Conservation (phyloP, 23 tunicate genomes). For the Phallusia fumigata region DNA sequence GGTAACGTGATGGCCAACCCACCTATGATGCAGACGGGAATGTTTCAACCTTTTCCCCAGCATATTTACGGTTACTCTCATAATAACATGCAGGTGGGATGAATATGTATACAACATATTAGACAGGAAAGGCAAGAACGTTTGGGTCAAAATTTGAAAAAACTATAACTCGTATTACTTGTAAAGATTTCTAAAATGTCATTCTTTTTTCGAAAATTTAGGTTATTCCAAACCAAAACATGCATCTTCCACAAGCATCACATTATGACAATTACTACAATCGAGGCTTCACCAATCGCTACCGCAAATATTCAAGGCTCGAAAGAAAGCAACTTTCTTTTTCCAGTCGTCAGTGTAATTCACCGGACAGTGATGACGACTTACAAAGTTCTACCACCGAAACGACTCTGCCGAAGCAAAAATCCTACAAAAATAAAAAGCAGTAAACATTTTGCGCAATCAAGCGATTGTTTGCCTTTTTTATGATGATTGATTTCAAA, state of each 20-base stretch:
- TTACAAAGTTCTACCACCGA: not conserved
- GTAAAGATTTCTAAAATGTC: no score
- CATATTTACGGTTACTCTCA: not conserved
- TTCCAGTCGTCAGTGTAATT: not conserved
- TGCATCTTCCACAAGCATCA: not conserved
- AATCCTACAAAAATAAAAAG: not conserved
- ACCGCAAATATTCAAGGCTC: not conserved
- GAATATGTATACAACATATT: no score
- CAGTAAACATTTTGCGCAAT: not conserved
- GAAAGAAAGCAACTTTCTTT: not conserved
- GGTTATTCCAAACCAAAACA: not conserved
- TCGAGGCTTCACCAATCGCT: not conserved
- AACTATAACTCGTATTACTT: no score
- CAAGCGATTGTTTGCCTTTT: no score
- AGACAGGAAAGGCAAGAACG: no score
- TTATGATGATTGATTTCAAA: no score
- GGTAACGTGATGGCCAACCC: not conserved
- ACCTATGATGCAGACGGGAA: not conserved
- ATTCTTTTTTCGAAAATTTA: no score
- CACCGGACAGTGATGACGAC: not conserved
- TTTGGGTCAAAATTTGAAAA: no score
- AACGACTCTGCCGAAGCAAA: not conserved
- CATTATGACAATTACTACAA: not conserved
- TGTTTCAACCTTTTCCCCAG: slow-evolving; percentile 1
- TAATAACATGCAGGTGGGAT: not conserved